Conservation (phyloP, 2,888 invertebrate genomes). For the Melanostoma mellinum region DNA sequence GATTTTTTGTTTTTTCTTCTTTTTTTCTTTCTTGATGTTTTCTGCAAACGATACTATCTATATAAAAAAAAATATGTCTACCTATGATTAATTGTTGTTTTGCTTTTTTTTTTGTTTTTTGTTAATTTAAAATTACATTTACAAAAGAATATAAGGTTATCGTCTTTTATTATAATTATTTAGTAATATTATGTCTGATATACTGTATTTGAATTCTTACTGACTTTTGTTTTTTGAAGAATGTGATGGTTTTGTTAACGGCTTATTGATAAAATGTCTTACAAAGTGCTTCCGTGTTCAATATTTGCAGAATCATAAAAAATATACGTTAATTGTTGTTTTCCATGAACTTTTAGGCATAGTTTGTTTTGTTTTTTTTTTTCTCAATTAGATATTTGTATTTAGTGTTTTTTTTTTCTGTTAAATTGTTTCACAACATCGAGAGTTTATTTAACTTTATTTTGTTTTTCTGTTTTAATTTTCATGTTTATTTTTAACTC, state of each 20-base stretch:
- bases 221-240: conserved; percentile 26
- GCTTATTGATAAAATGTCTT: conserved; percentile 44
- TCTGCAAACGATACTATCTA: conserved; percentile 77
- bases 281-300: conserved; percentile 70
- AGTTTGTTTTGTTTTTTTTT: conserved; percentile 33
- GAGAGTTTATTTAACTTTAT: conserved; percentile 79
- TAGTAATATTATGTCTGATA: conserved; percentile 48
- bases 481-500: conserved; percentile 68
- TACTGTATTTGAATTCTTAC: conserved; percentile 37
- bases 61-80: conserved; percentile 77
- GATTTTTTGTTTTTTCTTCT: conserved; percentile 53
- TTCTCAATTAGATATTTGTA: conserved; percentile 52
- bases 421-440: conserved; percentile 81
- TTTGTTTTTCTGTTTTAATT: conserved; percentile 66
- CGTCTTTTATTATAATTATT: conserved; percentile 39
- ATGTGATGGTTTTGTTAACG: conserved; percentile 53
- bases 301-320: conserved; percentile 71
- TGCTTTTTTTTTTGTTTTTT: conserved; percentile 24
- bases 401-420: conserved; percentile 46
- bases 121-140: conserved; percentile 68
- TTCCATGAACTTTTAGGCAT: conserved; percentile 64
- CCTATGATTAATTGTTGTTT: conserved; percentile 57
- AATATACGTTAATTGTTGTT: conserved; percentile 59
- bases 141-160: conserved; percentile 68
- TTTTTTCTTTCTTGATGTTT: conserved; percentile 60